Conservation (phyloP, 1,140 invertebrate species). For the Belonocnema kinseyi region DNA sequence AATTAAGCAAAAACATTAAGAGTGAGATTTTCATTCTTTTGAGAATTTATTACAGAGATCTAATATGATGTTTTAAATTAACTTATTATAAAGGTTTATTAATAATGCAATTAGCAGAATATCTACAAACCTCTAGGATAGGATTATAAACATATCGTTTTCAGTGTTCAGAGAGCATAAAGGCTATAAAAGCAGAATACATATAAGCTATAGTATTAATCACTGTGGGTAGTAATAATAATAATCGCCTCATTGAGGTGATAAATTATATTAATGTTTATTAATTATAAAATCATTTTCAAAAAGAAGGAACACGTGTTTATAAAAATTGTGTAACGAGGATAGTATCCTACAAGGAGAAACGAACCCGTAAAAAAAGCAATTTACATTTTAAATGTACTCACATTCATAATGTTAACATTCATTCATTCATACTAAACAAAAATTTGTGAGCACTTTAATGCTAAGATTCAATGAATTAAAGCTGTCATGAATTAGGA, state of each 20-base stretch:
- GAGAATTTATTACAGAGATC: neutral
- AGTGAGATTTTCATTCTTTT: neutral
- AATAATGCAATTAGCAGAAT: neutral
- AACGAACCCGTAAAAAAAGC: neutral
- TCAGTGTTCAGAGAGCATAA: neutral
- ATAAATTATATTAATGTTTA: slow-evolving; percentile 14
- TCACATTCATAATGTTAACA: neutral
- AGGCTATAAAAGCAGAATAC: neutral
- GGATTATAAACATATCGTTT: slow-evolving; percentile 4
- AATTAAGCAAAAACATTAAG: neutral
- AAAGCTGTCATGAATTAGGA: too few relatives aligned
- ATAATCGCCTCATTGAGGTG: slow-evolving; percentile 1
- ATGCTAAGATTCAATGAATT: too few relatives aligned
- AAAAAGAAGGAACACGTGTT: slow-evolving; percentile 5
- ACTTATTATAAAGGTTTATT: slow-evolving; percentile 12
- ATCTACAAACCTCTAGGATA: slow-evolving; percentile 4
- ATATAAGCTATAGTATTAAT: slow-evolving; percentile 1
- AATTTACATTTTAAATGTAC: neutral
- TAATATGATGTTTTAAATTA: neutral
- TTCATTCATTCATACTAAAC: too few relatives aligned
- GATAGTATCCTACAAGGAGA: neutral
- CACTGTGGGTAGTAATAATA: neutral
- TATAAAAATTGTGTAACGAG: neutral
- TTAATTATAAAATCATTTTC: slow-evolving; percentile 20
- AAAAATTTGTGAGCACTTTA: too few relatives aligned